phyloP scores from a whole-genome alignment of 2,888 invertebrate species.

The Stenchaetothrips biformis region DNA sequence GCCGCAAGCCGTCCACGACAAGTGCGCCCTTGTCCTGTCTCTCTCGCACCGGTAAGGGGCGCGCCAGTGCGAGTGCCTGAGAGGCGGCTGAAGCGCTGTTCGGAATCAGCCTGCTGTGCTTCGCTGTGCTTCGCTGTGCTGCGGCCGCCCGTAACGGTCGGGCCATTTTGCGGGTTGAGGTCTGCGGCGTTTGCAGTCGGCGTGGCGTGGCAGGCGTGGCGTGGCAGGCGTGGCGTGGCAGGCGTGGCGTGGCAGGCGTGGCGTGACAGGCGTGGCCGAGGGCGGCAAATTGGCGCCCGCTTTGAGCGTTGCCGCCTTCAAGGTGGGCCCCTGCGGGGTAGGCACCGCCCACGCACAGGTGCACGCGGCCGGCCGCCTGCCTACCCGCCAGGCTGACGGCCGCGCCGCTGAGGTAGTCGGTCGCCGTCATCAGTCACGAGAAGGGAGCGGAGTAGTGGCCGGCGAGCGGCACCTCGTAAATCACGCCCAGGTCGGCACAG shows the following conservation, averaged over 20 bases:
- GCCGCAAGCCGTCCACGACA: too few relatives aligned
- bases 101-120: background rate
- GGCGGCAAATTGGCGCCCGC: too few relatives aligned
- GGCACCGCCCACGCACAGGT: background rate
- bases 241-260: too few relatives aligned
- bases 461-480: background rate
- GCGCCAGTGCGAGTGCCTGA: background rate
- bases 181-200: background rate
- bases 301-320: too few relatives aligned
- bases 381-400: constrained; percentile 1
- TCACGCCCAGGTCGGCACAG: background rate
- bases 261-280: too few relatives aligned
- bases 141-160: background rate
- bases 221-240: too few relatives aligned
- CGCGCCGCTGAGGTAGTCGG: background rate
- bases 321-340: constrained; percentile 2
- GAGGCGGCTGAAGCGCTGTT: background rate
- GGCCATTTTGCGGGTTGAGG: background rate
- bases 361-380: background rate
- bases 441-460: background rate
- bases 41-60: background rate
- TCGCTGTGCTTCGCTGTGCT: too few relatives aligned
- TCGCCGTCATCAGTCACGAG: background rate
- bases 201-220: too few relatives aligned
- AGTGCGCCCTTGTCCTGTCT: background rate